Evolutionary conservation across 2,797 vertebrate species (phyloP), one percentile per base, ranked within the genome.

Genomic region (Erithacus rubecula): DNA sequence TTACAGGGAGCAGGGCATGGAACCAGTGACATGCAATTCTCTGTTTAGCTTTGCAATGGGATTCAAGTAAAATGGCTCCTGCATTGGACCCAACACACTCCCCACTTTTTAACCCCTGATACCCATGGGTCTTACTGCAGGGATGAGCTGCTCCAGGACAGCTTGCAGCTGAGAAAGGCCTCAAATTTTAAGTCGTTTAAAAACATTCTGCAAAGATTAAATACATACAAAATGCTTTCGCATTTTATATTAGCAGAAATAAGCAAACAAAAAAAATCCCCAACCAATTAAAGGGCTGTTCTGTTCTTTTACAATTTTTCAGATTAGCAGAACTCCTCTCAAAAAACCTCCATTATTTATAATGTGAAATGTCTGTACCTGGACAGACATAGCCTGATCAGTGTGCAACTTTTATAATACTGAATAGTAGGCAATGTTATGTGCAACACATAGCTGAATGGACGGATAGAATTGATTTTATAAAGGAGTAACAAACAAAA

Each of bases 401-500:
- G 36, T 3, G 5, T 20, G 12, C 15, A 78, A 55, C 46, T 93
- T 83, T 26, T 43, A 41, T 6, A 87, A 41, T 37, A 43, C 56
- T 72, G 60, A 68, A 60, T 9, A 89, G 56, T 5, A 58, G 39
- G 51, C 49, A 82, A 43, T 8, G n/a, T 44, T 62, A 67, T 10
- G 3, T 64, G 23, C 63, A 90, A 80, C 62, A 52, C 20, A 41
- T 8, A 81, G 84, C n/a, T 18, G 1, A 90, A 67, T 1, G 26
- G 51, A 59, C 8, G 12, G 39, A 59, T 19, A 5, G 34, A 79
- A 64, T 21, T 69, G 79, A 71, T 91, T 93, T 92, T 89, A 84
- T 34, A 91, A 91, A 87, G 70, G 77, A 94, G 43, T 63, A 89
- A 94, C 44, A 76, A 83, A 87, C 74, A 92, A 94, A 94, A 96